phyloP scores from a whole-genome alignment of 2,888 invertebrate genomes.

The Pyrocoelia pectoralis region DNA sequence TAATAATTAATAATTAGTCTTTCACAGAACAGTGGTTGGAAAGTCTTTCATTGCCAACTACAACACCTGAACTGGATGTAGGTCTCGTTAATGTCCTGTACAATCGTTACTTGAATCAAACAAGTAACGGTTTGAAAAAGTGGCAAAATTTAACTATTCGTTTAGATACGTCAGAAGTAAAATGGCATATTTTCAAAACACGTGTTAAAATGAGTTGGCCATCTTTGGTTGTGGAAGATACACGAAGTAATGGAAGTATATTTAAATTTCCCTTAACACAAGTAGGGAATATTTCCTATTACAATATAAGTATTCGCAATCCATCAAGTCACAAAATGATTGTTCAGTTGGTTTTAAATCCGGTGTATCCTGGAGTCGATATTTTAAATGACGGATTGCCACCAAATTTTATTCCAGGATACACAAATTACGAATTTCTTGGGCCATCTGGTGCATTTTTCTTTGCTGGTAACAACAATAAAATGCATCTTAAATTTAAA shows the following conservation, averaged over 20 bases:
- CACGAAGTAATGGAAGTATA: constrained; percentile 58
- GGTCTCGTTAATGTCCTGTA: constrained; percentile 70
- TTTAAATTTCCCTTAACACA: constrained; percentile 77
- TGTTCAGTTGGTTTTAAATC: constrained; percentile 77
- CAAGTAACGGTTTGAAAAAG: constrained; percentile 58
- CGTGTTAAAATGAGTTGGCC: constrained; percentile 77
- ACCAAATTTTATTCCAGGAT: constrained; percentile 48
- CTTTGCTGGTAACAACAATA: constrained; percentile 29
- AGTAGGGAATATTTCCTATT: constrained; percentile 72
- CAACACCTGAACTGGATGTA: constrained; percentile 74
- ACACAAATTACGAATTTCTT: constrained; percentile 20
- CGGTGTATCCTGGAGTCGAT: constrained; percentile 71
- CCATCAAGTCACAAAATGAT: constrained; percentile 75
- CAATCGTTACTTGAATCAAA: constrained; percentile 66
- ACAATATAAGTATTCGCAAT: constrained; percentile 75
- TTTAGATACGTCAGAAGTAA: constrained; percentile 77
- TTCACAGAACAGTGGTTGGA: constrained; percentile 67
- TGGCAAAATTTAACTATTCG: constrained; percentile 77
- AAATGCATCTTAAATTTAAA: constrained; percentile 32
- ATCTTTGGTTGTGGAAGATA: constrained; percentile 57
- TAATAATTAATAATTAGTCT: not conserved
- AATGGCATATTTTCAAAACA: constrained; percentile 71
- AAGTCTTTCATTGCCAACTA: constrained; percentile 69
- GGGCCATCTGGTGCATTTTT: constrained; percentile 30
- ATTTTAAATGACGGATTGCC: constrained; percentile 64